Base-by-base conservation (phyloP, 2,113 vertebrate species). In the Tragelaphus imberbis region DNA sequence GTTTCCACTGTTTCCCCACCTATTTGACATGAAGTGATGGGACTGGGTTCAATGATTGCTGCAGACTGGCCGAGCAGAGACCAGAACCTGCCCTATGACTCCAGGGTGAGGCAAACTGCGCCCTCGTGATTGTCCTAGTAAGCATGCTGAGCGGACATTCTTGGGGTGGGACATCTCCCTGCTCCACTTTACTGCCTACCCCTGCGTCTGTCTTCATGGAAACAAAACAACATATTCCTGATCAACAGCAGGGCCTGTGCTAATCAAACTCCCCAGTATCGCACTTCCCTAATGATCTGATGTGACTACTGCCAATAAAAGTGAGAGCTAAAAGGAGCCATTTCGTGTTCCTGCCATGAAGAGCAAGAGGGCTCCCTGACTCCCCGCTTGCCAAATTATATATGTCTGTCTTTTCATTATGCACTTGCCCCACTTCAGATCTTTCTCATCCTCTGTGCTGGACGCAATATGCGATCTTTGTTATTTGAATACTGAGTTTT, bases 391-490 rank as follows among this genome's bases (percentile, higher is more conserved):
- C 19, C 36, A 75, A 23, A 40, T 40, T 75, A 75, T 25, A 23
- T 1, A 75, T 6, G 68, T 13, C 68, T 40, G 68, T 40, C 23
- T 75, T 40, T 75, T 40, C 36, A 6, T 75, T 75, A 25, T 13
- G 36, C 2, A 23, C 19, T 40, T 21, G 19, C 36, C 68, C 68
- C 5, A 0, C 13, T 75, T 75, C 68, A 40, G n/a, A 13, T 75
- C 5, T 75, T 40, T 75, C 68, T 71, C n/a, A 71, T 19, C 8
- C 2, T 5, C 68, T 40, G n/a, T 0, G 5, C 68, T 23, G 10
- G 19, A 40, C 0, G 0, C 0, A 0, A 19, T n/a, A 71, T 0
- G 1, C 40, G n/a, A 23, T 71, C 4, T 40, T 71, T 36, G 19
- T 12, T 36, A 6, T 71, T 71, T 71, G 9, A 71, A 23, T 71